Evolutionary conservation across 2,888 invertebrate species (phyloP).

Genomic region (Lasiommata megera): DNA sequence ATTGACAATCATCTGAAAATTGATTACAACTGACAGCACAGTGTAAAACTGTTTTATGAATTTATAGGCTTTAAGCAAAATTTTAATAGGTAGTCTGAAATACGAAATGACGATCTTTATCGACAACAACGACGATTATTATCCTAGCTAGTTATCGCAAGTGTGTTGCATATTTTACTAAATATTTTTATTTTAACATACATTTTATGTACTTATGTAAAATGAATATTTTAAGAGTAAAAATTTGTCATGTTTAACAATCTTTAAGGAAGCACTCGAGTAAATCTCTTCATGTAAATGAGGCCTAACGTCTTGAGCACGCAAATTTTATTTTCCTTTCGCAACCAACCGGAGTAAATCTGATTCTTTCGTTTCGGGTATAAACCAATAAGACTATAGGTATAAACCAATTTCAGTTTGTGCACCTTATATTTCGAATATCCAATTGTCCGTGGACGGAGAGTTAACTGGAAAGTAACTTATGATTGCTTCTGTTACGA

Average conservation of each 20-base stretch:
- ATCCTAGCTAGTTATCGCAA: too few species aligned
- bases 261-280: background rate
- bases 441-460: constrained; percentile 3
- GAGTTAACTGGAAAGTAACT: constrained; percentile 7
- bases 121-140: too few species aligned
- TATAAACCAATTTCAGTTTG: constrained; percentile 30
- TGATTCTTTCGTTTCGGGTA: constrained; percentile 23
- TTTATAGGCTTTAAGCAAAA: too few species aligned
- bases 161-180: too few species aligned
- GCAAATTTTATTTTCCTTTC: constrained; percentile 14
- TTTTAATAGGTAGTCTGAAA: too few species aligned
- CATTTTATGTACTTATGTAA: too few species aligned
- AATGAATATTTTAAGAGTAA: background rate
- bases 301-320: background rate
- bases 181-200: too few species aligned
- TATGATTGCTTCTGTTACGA: constrained; percentile 8
- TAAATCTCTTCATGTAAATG: constrained; percentile 4
- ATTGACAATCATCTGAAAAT: too few species aligned
- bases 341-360: constrained; percentile 16
- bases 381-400: constrained; percentile 25
- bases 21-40: too few species aligned
- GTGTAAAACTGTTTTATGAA: too few species aligned
- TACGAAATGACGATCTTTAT: too few species aligned
- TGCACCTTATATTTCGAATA: constrained; percentile 5
- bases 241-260: background rate